Evolutionary conservation across 2,888 invertebrate genomes (phyloP).

Genomic region (Lamellibrachia satsuma): DNA sequence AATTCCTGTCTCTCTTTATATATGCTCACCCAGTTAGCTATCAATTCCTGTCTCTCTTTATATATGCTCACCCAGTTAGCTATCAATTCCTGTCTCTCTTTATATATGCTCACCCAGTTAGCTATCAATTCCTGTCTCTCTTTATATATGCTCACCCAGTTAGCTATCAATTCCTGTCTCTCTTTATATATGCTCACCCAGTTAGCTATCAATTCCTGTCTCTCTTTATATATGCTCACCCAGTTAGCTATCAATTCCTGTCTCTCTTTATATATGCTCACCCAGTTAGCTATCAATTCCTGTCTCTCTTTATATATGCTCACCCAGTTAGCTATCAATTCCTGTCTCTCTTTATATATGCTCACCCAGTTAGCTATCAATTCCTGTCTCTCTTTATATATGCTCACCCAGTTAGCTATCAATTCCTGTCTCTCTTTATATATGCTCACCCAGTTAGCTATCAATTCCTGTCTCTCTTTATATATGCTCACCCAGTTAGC

Average conservation of each 20-base stretch:
- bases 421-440: conserved; percentile 61
- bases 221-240: conserved; percentile 63
- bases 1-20: conserved; percentile 14
- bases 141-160: conserved; percentile 63
- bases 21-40: conserved; percentile 64
- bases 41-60: conserved; percentile 59
- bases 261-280: conserved; percentile 62
- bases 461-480: conserved; percentile 59
- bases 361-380: conserved; percentile 63
- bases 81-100: conserved; percentile 60
- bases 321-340: conserved; percentile 63
- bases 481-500: conserved; percentile 64
- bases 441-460: conserved; percentile 63
- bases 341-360: conserved; percentile 61
- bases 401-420: conserved; percentile 63
- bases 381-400: conserved; percentile 61
- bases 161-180: conserved; percentile 59
- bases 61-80: conserved; percentile 64
- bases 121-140: conserved; percentile 61
- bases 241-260: conserved; percentile 61
- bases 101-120: conserved; percentile 64
- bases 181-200: conserved; percentile 64
- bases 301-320: conserved; percentile 61
- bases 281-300: conserved; percentile 63
- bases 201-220: conserved; percentile 59